These are phyloP conservation scores for Colletes collaris DNA, from an alignment of 2,888 invertebrate species.

Conservation along the genomic window DNA sequence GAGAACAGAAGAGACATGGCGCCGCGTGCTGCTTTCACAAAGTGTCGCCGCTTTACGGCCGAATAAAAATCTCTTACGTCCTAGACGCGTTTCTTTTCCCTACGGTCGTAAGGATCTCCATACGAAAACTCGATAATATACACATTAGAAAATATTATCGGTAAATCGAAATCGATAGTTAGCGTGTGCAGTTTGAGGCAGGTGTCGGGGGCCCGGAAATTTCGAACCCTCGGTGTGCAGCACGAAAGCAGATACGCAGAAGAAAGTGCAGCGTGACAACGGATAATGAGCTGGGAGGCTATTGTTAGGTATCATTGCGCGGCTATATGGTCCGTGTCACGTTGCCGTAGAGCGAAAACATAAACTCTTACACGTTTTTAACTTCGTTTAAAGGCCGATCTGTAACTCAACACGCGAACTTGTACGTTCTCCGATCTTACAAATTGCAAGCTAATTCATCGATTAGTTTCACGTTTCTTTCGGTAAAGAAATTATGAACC, in stretches of 20 bases:
- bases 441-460: too few species aligned
- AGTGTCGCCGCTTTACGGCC: constrained; percentile 7
- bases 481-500: too few species aligned
- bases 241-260: constrained; percentile 17
- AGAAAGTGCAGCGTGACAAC: constrained; percentile 19
- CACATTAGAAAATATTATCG: too few species aligned
- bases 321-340: constrained; percentile 5
- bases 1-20: constrained; percentile 3
- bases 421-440: too few species aligned
- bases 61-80: constrained; percentile 6
- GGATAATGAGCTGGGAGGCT: constrained; percentile 4
- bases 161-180: too few species aligned
- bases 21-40: constrained; percentile 38
- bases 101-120: background rate
- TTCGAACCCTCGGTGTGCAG: background rate
- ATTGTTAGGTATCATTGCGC: constrained; percentile 17
- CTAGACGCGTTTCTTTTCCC: background rate
- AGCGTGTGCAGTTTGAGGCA: too few species aligned
- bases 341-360: constrained; percentile 3
- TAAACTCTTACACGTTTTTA: constrained; percentile 8
- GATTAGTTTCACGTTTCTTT: too few species aligned
- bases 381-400: too few species aligned
- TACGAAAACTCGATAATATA: too few species aligned
- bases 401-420: too few species aligned
- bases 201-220: constrained; percentile 9